Base-by-base conservation (phyloP, 1,140 invertebrate species). In the Hyphantria cunea region DNA sequence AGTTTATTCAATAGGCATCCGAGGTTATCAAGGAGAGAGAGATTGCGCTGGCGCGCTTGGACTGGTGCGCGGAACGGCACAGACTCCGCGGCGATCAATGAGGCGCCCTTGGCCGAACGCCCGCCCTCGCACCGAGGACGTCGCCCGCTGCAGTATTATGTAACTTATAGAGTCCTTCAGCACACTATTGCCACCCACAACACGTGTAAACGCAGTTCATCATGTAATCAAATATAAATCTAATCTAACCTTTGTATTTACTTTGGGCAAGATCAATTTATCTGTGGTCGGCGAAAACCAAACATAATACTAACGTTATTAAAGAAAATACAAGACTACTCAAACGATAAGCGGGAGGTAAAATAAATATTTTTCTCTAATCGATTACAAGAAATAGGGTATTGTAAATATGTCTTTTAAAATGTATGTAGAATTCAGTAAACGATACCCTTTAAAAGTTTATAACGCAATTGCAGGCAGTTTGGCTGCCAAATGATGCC, bases 31-130 rank as follows among this genome's bases (percentile, higher is more conserved):
- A 56, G 68, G 50, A 37, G 58, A 10, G 54, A 5, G 67, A 31
- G 52, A 69, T 66, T 69, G 72, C 69, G 78, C 71, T 70, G 59
- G 70, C 70, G 76, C 65, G 67, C 53, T 53, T 32, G 39, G 11
- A 37, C 13, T 10, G 54, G 44, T 12, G 31, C 31, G 54, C 7
- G 45, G 45, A n/a, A 14, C 31, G 41, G 6, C 25, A 15, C 33
- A 45, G 55, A 45, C 47, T 14, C 12, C 14, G 15, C 17, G 34
- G 32, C 64, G 71, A 89, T 89, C 86, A 75, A 87, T 87, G 75
- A 70, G 72, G 69, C 84, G 86, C 84, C 86, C 86, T 89, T 89
- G 86, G 85, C 77, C 76, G 70, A 85, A 84, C 76, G 70, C 77
- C 78, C 75, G 47, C 61, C 60, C 51, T 70, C 69, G 68, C 67